Evolutionary conservation across 2,888 invertebrate species (phyloP).

Genomic region (Leucophenga maculata): DNA sequence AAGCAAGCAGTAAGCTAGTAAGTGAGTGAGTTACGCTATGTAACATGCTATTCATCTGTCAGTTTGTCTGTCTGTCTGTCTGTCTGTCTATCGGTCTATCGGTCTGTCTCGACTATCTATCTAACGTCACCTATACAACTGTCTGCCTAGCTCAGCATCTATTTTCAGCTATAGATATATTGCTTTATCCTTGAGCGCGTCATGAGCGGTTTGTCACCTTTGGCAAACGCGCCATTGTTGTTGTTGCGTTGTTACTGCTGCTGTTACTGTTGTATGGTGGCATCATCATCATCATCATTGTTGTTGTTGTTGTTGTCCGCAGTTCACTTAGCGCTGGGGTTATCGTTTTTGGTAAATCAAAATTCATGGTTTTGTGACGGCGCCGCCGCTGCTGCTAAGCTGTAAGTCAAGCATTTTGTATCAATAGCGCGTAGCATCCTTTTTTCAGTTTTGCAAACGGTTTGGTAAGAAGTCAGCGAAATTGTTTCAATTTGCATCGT

Average conservation of each 20-base stretch:
- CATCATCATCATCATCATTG: too few relatives aligned
- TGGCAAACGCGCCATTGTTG: not conserved
- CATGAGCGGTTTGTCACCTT: slow-evolving; percentile 22
- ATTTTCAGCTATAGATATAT: too few relatives aligned
- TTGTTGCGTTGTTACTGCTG: not conserved
- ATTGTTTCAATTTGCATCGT: slow-evolving; percentile 67
- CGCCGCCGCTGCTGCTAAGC: slow-evolving; percentile 25
- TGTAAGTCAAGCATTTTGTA: too few relatives aligned
- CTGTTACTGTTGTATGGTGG: not conserved
- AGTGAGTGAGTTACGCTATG: too few relatives aligned
- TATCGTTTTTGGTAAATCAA: slow-evolving; percentile 57
- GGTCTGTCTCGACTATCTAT: not conserved
- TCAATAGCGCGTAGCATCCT: not conserved
- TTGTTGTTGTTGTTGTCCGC: not conserved
- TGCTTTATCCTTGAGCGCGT: slow-evolving; percentile 4
- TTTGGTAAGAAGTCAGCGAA: slow-evolving; percentile 48
- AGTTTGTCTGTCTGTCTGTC: not conserved
- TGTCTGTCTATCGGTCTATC: not conserved
- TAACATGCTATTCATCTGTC: not conserved
- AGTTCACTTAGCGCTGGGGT: not conserved
- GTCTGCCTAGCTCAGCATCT: too few relatives aligned
- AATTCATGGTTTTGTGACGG: slow-evolving; percentile 67
- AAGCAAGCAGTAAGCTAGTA: too few relatives aligned
- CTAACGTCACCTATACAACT: too few relatives aligned
- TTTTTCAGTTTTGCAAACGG: not conserved